These are phyloP conservation scores for Drosophila subpulchrella DNA, from an alignment of 1,140 invertebrate genomes.

Conservation along the genomic window DNA sequence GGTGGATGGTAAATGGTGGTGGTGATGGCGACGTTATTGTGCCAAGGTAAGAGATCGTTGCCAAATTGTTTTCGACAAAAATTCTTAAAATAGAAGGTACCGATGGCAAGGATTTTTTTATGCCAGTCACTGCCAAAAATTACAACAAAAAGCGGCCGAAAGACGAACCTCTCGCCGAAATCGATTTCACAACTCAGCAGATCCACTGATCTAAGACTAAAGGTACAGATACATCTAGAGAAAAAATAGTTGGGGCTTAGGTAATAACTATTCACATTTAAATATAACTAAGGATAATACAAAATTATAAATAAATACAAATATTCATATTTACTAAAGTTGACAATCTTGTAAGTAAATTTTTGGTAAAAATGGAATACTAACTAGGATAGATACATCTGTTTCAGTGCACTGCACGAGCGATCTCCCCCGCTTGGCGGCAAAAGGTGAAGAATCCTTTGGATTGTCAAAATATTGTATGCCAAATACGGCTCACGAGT, in stretches of 20 bases:
- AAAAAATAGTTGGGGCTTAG: not conserved
- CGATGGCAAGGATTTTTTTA: slow-evolving; percentile 63
- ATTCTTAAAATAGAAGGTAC: slow-evolving; percentile 73
- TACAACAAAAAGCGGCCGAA: slow-evolving; percentile 41
- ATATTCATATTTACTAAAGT: too few relatives aligned
- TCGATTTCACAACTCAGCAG: slow-evolving; percentile 60
- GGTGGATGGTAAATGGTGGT: slow-evolving; percentile 12
- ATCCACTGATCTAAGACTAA: slow-evolving; percentile 6
- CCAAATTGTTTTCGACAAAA: slow-evolving; percentile 62
- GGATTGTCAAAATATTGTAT: slow-evolving; percentile 82
- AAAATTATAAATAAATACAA: too few relatives aligned
- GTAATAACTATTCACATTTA: too few relatives aligned
- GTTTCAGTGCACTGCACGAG: slow-evolving; percentile 23
- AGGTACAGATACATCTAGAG: not conserved
- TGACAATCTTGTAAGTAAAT: too few relatives aligned
- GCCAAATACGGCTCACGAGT: slow-evolving; percentile 72
- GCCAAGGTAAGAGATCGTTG: slow-evolving; percentile 79
- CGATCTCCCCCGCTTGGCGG: slow-evolving; percentile 40
- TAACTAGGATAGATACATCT: too few relatives aligned
- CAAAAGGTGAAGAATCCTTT: slow-evolving; percentile 81
- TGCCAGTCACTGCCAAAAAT: slow-evolving; percentile 76
- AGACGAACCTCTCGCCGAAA: slow-evolving; percentile 56
- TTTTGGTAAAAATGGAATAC: too few relatives aligned
- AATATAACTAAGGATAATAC: too few relatives aligned
- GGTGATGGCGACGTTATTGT: slow-evolving; percentile 69